Evolutionary conservation across 2,888 invertebrate genomes (phyloP).

Genomic region (Aphodius sticticus): DNA sequence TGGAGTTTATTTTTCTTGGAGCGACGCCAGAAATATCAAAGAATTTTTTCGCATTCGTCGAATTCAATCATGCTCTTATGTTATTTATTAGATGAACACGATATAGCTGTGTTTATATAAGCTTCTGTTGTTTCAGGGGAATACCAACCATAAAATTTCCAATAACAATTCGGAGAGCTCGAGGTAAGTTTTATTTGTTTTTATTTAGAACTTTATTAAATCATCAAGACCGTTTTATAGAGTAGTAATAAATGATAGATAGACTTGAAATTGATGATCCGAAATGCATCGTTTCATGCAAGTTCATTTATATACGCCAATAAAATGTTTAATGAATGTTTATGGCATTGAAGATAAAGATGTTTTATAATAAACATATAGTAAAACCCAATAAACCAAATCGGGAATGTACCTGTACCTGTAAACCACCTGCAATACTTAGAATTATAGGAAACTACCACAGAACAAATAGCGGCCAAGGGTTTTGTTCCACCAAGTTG

Average conservation of each 20-base stretch:
- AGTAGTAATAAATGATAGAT: background rate
- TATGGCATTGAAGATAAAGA: no score
- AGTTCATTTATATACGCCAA: no score
- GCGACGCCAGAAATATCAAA: background rate
- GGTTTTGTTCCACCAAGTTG: no score
- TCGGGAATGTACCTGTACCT: no score
- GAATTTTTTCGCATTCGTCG: background rate
- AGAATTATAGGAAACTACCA: no score
- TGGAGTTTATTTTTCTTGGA: background rate
- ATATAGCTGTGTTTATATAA: background rate
- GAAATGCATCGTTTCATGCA: no score
- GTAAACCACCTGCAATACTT: no score
- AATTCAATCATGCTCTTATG: background rate
- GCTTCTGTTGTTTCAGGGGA: constrained; percentile 41
- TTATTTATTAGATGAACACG: background rate
- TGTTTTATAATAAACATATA: no score
- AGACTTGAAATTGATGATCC: background rate
- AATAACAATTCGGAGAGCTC: constrained; percentile 46
- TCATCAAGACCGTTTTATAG: background rate
- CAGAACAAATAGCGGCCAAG: no score
- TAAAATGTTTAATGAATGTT: no score
- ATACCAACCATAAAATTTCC: constrained; percentile 43
- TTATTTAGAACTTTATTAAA: background rate
- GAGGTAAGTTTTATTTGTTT: constrained; percentile 41
- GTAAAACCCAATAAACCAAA: no score